These are phyloP conservation scores for Oikopleura dioica DNA, from an alignment of 23 tunicate genomes.

Conservation along the genomic window DNA sequence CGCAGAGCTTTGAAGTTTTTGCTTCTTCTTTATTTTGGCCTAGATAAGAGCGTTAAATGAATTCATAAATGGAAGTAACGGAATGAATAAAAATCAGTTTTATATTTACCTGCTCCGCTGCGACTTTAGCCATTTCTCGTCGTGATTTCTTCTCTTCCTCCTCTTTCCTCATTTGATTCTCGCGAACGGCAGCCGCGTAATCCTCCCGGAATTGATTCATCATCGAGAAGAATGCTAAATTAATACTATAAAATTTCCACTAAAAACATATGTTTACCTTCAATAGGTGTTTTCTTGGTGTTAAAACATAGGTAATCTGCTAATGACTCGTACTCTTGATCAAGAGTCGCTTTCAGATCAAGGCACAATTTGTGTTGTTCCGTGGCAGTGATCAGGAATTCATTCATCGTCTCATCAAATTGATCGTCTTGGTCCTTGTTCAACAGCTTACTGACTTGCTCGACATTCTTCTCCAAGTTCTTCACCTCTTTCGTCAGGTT, in stretches of 20 bases:
- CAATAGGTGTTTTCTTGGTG: background rate
- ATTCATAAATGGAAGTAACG: too few relatives aligned
- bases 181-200: background rate
- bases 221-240: background rate
- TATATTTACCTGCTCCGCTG: background rate
- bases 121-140: constrained; percentile 23
- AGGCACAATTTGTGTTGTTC: constrained; percentile 17
- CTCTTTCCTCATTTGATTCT: constrained; percentile 31
- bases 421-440: constrained; percentile 33
- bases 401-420: constrained; percentile 31
- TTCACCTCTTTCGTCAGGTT: constrained; percentile 22
- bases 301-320: background rate
- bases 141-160: constrained; percentile 57
- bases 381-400: constrained; percentile 21
- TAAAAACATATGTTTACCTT: background rate
- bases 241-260: background rate
- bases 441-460: constrained; percentile 21
- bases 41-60: too few relatives aligned
- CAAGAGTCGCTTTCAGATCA: constrained; percentile 39
- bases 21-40: too few relatives aligned
- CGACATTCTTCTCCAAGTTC: constrained; percentile 34
- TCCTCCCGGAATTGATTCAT: background rate
- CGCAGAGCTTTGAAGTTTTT: background rate
- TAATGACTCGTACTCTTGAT: constrained; percentile 22
- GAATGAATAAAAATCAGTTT: too few relatives aligned